Percentiles rank a stretch among this genome's conserved stretches.
These are phyloP conservation scores for Paracyclopina nana DNA, from an alignment of 1,140 invertebrate genomes.

Conservation along the genomic window DNA sequence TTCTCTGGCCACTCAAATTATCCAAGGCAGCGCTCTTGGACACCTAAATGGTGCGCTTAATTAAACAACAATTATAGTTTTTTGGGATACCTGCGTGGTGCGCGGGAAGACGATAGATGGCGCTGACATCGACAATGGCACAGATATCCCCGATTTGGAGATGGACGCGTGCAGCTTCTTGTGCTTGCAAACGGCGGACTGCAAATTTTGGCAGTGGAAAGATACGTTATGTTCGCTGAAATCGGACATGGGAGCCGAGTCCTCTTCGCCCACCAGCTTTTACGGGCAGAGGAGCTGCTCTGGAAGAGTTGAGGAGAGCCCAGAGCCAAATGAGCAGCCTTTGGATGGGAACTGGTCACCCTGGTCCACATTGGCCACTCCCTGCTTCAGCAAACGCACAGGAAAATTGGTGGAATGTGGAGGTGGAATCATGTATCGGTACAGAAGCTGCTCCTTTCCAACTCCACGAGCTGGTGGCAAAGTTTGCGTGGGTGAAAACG, in stretches of 20 bases:
- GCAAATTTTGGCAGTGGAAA: background rate
- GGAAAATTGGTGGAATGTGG: conserved; percentile 17
- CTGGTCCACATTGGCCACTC: background rate
- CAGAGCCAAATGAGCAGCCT: background rate
- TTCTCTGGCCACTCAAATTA: no score
- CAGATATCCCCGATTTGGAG: no score
- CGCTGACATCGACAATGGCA: no score
- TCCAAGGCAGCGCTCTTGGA: no score
- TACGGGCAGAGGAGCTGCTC: background rate
- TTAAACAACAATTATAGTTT: no score
- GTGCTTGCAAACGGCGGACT: no score
- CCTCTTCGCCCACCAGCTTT: background rate
- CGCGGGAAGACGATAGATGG: no score
- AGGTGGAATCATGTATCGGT: conserved; percentile 19
- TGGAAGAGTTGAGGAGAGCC: background rate
- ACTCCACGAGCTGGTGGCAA: conserved; percentile 25
- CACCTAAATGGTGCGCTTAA: no score
- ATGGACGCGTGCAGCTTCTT: no score
- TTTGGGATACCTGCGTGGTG: no score
- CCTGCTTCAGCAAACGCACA: background rate
- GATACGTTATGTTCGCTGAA: background rate
- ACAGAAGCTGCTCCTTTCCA: conserved; percentile 27
- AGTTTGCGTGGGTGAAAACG: conserved; percentile 21
- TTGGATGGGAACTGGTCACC: background rate
- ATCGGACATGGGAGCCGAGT: no score